Base-by-base conservation (phyloP, 1,140 invertebrate genomes). In the Drosophila ambigua region DNA sequence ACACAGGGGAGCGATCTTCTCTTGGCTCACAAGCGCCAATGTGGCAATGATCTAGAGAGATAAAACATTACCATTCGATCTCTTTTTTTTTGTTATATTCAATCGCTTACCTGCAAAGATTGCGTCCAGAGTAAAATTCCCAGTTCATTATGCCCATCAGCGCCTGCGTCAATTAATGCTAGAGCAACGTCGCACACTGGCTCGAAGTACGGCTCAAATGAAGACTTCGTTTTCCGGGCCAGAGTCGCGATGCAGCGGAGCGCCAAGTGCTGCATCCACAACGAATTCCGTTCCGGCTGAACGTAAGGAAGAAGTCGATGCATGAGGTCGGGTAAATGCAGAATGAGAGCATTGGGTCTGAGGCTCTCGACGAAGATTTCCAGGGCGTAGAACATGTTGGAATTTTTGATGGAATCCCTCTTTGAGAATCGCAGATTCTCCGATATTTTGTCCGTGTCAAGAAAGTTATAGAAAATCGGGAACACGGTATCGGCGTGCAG, bases 311-410 rank as follows among this genome's bases (percentile, higher is more conserved):
- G 23, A 2, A 75, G 31, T 0, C 55, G 60, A 5, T 23, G 3
- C 55, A 72, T 72, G 0, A 75, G 13, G 0, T 41, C 16, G 1
- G 4, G 2, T 15, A 61, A 5, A 16, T 65, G 55, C 1, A 23
- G 31, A 16, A 44, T 9, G 4, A 75, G 16, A 6, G 20, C 20
- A 2, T 52, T 31, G 0, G 23, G 51, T 9, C 7, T 54, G 0
- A 75, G 45, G n/a, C 54, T 66, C 28, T 75, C 67, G 4, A 51
- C 24, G 46, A 57, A 75, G 41, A 51, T 52, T 15, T 75, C 72
- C 9, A 75, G 49, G 4, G 72, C 44, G 43, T 41, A 66, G 52
- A 72, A 75, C 20, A 72, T 61, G 31, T 60, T 45, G 0, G 44
- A 44, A 11, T 59, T 51, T 0, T 35, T n/a, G 3, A 60, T 55